Evolutionary conservation across 2,113 vertebrate genomes (phyloP), one percentile per base, ranked within the genome.

Genomic region (Pituophis catenifer): DNA sequence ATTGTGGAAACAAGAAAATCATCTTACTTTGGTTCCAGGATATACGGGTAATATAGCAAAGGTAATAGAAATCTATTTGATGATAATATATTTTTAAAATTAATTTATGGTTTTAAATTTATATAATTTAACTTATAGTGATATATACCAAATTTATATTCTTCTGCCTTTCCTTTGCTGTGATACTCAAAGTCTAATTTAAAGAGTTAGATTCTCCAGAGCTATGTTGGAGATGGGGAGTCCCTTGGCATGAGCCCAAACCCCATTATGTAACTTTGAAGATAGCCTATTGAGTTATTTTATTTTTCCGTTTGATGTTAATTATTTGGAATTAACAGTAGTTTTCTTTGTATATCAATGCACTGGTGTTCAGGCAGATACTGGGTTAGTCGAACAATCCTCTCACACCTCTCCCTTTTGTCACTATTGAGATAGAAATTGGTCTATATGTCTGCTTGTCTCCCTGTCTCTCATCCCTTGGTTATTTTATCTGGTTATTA

Each of bases 11-110:
- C 97, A 98, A 89, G 98, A 98, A 94, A 97, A 97, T 93, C 97
- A 95, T 94, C 96, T 98, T 95, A 98, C 97, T 97, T 98, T 97
- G 95, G 97, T 98, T 96, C 98, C 98, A 92, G 98, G 98, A 97
- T 97, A 97, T 97, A 98, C 98, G 96, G 98, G 98, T 97, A 98
- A 98, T 96, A 96, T 98, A 95, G 98, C 98, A 97, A 98, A 98
- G 98, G 99, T 99, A 97, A 97, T 96, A 70, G 17, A 81, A 21
- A 81, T 81, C n/a, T 38, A 81, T 81, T 81, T 38, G 33, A 81
- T 44, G 33, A 44, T 44, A 81, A 81, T 10, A 81, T 81, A 81
- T 81, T 44, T 81, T 81, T 81, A 3, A 81, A 81, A 81, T 81
- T 81, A 81, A 81, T 44, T 81, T 81, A 81, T 21, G 33, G 17